Conservation (phyloP, 92 coral and sea anemone species). For the Umimayanthus kanabou region DNA sequence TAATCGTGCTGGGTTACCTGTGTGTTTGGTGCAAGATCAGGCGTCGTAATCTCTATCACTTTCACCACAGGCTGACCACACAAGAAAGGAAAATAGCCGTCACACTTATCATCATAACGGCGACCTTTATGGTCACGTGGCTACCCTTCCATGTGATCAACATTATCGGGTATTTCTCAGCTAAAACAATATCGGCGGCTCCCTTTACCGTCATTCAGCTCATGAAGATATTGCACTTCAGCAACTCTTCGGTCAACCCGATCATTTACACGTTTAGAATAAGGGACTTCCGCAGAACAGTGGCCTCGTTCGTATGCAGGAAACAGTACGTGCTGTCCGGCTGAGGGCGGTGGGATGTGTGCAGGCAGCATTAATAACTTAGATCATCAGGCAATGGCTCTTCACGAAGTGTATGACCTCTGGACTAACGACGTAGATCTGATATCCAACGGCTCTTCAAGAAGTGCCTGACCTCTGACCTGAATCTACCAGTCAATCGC, state of each 20-base stretch:
- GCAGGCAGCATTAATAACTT: too few species aligned
- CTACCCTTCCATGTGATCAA: constrained; percentile 79
- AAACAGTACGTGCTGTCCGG: constrained; percentile 19
- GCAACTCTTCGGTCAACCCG: constrained; percentile 78
- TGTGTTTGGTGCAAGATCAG: constrained; percentile 77
- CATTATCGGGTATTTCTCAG: constrained; percentile 67
- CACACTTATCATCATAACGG: constrained; percentile 71
- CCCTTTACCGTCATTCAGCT: constrained; percentile 65
- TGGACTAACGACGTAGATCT: neutral
- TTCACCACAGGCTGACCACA: constrained; percentile 64
- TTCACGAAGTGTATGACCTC: neutral
- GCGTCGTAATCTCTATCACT: constrained; percentile 52
- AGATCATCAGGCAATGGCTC: neutral
- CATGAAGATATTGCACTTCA: constrained; percentile 78
- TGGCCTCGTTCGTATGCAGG: constrained; percentile 55
- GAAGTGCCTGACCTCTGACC: neutral
- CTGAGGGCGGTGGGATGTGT: neutral
- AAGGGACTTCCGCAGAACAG: constrained; percentile 72
- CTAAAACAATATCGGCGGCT: constrained; percentile 30
- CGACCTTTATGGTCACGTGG: constrained; percentile 78
- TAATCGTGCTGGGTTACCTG: constrained; percentile 65
- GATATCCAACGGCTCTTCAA: neutral
- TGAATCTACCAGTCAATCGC: neutral
- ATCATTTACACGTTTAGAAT: constrained; percentile 85
- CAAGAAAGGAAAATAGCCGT: constrained; percentile 82